Evolutionary conservation across 2,113 vertebrate species (phyloP), one percentile per base, ranked within the genome.

Genomic region (Melanostigma gelatinosum): DNA sequence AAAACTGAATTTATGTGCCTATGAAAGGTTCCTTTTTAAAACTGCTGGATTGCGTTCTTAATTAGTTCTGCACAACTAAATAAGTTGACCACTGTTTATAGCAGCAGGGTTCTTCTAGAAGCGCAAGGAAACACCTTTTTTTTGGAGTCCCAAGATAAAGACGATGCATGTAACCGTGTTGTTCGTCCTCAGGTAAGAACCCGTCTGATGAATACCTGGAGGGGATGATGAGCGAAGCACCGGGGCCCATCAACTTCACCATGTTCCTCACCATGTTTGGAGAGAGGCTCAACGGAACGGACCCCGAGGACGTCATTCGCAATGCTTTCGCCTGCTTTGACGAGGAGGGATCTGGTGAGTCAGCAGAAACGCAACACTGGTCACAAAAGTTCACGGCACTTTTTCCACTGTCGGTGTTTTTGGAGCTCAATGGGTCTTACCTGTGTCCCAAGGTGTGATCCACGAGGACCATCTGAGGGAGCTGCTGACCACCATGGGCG

Each of bases 221-320:
- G 87, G 98, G 96, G 12, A 99, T 99, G 98, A 99, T 99, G 98
- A 97, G 96, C 0, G 98, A 99, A 91, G 98, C 98, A 0, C 98
- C 98, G 0, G 98, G 98, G 13, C 98, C 98, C 90, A 99, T 99
- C 90, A 99, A 99, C 94, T 99, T 99, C 95, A 99, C 98, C 88
- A 99, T 99, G 98, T 99, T 99, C 94, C 97, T 99, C 88, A 99
- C 98, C 77, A 99, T 99, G 98, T 99, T 99, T 0, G 98, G 98
- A 84, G 98, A 99, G 90, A 96, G 98, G 90, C 96, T 99, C 73
- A 99, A 99, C 0, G 98, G 98, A 73, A 99, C 98, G 0, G 98
- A 99, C 92, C 98, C 98, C 0, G 98, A 99, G 88, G 98, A 99
- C 0, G 98, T 99, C 77, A 99, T 99, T 91, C 96, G 98, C 86